phyloP scores from a whole-genome alignment of 2,113 vertebrate species.

The Odocoileus virginianus region DNA sequence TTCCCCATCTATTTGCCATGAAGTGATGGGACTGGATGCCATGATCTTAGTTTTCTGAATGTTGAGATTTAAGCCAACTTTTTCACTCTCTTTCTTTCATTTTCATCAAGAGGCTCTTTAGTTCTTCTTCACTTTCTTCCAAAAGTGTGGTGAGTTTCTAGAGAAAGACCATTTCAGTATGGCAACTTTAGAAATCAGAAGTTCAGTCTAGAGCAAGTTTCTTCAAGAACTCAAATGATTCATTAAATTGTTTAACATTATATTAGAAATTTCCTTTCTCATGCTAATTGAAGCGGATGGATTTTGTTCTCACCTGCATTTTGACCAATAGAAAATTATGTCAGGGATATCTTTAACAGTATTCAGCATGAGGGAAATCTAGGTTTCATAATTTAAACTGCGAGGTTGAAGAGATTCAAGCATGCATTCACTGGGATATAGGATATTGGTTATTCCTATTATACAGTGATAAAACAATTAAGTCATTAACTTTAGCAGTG shows the following conservation, averaged over 20 bases:
- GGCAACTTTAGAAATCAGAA: background rate
- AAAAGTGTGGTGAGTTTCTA: background rate
- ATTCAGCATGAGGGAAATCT: background rate
- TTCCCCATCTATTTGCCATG: too few species aligned
- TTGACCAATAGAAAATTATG: background rate
- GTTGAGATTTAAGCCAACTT: too few species aligned
- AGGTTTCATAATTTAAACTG: background rate
- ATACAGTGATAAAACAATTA: background rate
- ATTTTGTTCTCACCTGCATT: background rate
- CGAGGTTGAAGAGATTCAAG: background rate
- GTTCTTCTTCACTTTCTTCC: too few species aligned
- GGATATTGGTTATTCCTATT: background rate
- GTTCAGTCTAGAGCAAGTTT: background rate
- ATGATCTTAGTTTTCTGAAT: too few species aligned
- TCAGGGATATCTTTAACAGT: background rate
- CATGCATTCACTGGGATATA: background rate
- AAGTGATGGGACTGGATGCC: too few species aligned
- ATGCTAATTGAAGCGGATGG: background rate
- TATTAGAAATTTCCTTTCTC: background rate
- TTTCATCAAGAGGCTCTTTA: too few species aligned
- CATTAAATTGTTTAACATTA: background rate
- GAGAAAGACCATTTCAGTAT: background rate
- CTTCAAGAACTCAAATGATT: background rate
- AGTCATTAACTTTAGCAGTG: background rate
- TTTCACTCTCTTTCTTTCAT: too few species aligned